phyloP scores from a whole-genome alignment of 2,888 invertebrate species.

The Cantharis lateralis region DNA sequence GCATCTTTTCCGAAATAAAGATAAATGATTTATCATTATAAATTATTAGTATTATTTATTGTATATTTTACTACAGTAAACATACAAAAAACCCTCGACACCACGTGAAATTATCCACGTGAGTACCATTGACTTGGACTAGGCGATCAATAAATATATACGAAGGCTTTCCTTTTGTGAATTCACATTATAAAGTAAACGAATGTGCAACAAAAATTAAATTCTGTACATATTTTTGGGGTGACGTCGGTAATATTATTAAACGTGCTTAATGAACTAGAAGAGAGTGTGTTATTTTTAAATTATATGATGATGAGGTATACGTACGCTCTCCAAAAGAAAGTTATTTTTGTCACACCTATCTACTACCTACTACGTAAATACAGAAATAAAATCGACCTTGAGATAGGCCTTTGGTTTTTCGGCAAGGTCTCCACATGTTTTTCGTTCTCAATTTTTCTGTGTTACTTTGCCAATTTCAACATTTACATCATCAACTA shows the following conservation, averaged over 20 bases:
- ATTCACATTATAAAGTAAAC: not conserved
- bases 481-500: not conserved
- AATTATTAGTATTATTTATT: not conserved
- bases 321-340: constrained; percentile 5
- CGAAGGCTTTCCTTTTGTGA: not conserved
- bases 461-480: not conserved
- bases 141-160: constrained; percentile 16
- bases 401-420: constrained; percentile 13
- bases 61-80: not conserved
- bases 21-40: not conserved
- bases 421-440: constrained; percentile 16
- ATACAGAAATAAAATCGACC: constrained; percentile 10
- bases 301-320: constrained; percentile 13
- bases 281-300: constrained; percentile 12
- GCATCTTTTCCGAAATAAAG: not conserved
- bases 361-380: constrained; percentile 11
- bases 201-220: not conserved
- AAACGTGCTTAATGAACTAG: constrained; percentile 4
- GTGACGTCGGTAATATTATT: constrained; percentile 6
- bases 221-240: not conserved
- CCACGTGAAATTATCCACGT: constrained; percentile 26
- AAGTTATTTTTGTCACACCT: constrained; percentile 18
- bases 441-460: constrained; percentile 4
- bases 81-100: constrained; percentile 3
- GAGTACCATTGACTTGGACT: constrained; percentile 6